A percentile compares a stretch with the other conserved stretches of the same genome.
These are phyloP conservation scores for Hippoglossus stenolepis DNA, from an alignment of 2,113 vertebrate genomes.

Conservation along the genomic window DNA sequence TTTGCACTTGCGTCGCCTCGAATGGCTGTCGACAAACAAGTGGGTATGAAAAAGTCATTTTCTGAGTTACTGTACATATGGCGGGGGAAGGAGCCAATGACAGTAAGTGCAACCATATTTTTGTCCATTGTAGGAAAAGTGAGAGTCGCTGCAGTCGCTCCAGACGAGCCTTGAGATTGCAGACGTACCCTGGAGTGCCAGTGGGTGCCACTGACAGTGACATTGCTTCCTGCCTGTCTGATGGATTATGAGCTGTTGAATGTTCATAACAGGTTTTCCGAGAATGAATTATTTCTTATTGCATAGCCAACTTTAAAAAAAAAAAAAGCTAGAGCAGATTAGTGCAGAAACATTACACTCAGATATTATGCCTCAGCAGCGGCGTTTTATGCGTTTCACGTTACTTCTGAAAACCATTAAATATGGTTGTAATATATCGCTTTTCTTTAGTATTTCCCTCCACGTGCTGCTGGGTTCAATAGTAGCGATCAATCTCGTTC, in stretches of 20 bases:
- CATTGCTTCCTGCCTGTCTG: background rate
- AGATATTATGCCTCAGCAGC: constrained; percentile 31
- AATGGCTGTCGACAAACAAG: background rate
- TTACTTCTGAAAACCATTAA: constrained; percentile 21
- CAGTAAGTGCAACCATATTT: background rate
- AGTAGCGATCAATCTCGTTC: constrained; percentile 8
- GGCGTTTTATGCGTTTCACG: constrained; percentile 20
- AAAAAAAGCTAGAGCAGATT: too few species aligned
- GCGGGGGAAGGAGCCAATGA: background rate
- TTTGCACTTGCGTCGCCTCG: background rate
- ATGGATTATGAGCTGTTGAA: constrained; percentile 8
- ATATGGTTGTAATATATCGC: constrained; percentile 31
- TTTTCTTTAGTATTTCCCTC: background rate
- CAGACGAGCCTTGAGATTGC: background rate
- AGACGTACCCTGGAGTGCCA: background rate
- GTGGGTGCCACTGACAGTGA: background rate
- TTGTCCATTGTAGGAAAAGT: background rate
- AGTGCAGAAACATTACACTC: constrained; percentile 23
- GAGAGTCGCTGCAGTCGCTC: background rate
- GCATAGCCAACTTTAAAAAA: background rate
- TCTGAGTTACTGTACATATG: background rate
- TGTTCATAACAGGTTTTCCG: too few species aligned
- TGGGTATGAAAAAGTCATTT: background rate
- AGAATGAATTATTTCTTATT: too few species aligned
- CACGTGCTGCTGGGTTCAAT: constrained; percentile 21